Base-by-base conservation (phyloP, 1,140 invertebrate genomes). In the Drosophila prosaltans region DNA sequence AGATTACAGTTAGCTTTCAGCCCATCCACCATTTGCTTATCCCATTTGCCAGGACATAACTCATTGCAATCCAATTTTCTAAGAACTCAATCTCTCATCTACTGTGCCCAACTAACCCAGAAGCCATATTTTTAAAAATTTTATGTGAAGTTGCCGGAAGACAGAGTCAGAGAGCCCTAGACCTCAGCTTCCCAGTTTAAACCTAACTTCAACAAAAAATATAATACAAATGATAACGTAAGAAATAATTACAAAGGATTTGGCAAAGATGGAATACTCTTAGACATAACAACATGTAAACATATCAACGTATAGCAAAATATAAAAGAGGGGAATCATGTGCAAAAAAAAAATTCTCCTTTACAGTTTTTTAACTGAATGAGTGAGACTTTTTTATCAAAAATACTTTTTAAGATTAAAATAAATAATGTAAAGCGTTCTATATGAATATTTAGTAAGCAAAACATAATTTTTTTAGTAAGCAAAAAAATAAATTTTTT, bases 81-180 rank as follows among this genome's bases (percentile, higher is more conserved):
- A 55, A 32, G 71, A 71, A 57, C 69, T 58, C 73, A 77, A 51
- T 51, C 45, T 51, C 24, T 51, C 9, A 24, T 51, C 84, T 88
- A 89, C 84, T 77, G 84, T 89, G 84, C 71, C 85, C 84, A 84
- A 88, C 74, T 88, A 85, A 88, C 84, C 84, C 78, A 89, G 71
- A 84, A 90, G 78, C 69, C 80, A 89, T 88, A 78, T 55, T 30
- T 88, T 90, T 55, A 54, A 65, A 81, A 78, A 60, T 66, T 89
- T 88, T 89, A 88, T 84, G 85, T 69, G 58, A 21, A 65, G 63
- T 40, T 68, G 45, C 55, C 66, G 70, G 70, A 77, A 66, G 73
- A 30, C 43, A 4, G 40, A 68, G 39, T 63, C 57, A 40, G 59
- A 30, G 60, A 16, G 40, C 41, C 26, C 60, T 16, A 36, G 70